Percentiles rank a stretch among this genome's conserved stretches.
phyloP scores from a whole-genome alignment of 1,140 invertebrate genomes.

The Capitella teleta region DNA sequence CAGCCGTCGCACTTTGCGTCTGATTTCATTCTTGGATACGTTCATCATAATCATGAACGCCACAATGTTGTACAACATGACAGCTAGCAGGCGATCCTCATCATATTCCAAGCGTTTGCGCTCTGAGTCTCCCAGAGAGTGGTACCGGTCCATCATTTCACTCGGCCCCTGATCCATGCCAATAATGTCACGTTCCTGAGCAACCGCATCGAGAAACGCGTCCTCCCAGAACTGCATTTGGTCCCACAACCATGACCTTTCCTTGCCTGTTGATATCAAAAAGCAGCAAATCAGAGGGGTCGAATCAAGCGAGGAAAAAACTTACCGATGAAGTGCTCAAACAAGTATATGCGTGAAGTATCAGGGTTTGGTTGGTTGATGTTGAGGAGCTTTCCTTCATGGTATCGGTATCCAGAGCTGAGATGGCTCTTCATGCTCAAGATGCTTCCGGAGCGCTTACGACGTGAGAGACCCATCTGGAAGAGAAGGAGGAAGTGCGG shows the following conservation, averaged over 20 bases:
- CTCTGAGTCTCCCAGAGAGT: constrained; percentile 83
- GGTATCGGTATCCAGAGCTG: constrained; percentile 75
- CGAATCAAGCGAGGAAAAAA: too few relatives aligned
- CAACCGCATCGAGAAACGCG: constrained; percentile 94
- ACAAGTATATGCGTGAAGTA: constrained; percentile 75
- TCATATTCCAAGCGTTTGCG: constrained; percentile 93
- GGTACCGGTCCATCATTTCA: constrained; percentile 99
- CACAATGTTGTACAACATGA: constrained; percentile 90
- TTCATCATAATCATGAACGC: constrained; percentile 92
- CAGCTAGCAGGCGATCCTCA: constrained; percentile 90
- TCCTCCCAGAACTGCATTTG: constrained; percentile 99
- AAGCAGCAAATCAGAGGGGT: too few relatives aligned
- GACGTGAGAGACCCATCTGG: constrained; percentile 3
- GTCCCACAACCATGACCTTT: constrained; percentile 86
- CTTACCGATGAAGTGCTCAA: constrained; percentile 57
- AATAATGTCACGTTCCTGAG: constrained; percentile 96
- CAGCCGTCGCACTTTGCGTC: constrained; percentile 82
- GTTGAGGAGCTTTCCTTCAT: constrained; percentile 73
- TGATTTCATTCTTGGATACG: constrained; percentile 72
- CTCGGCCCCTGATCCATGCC: constrained; percentile 98
- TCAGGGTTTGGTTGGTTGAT: constrained; percentile 59
- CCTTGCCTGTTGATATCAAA: constrained; percentile 48
- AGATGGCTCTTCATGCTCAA: constrained; percentile 83
- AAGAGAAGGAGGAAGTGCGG: neutral
- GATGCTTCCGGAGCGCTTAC: constrained; percentile 25